Evolutionary conservation across 2,797 vertebrate genomes (phyloP).

Genomic region (Thripadectes ignobilis): DNA sequence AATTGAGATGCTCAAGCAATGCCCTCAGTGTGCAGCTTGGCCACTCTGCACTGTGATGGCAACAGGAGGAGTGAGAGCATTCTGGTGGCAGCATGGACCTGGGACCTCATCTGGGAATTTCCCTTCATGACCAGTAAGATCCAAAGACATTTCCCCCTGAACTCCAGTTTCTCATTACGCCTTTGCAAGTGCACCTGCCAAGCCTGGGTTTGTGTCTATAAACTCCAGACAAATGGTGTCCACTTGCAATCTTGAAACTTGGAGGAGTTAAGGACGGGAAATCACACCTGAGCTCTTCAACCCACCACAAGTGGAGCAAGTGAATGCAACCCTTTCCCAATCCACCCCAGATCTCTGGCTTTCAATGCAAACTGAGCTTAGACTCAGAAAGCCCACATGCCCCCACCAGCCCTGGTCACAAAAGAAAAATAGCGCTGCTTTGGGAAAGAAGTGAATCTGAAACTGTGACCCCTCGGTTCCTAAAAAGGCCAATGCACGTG

Average conservation of each 20-base stretch:
- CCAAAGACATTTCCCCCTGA: neutral
- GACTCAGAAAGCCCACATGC: neutral
- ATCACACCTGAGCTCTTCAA: neutral
- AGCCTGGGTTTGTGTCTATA: neutral
- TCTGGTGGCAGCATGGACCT: rapidly evolving
- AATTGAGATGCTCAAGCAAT: neutral
- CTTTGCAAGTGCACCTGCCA: neutral
- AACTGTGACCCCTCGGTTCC: conserved; percentile 25
- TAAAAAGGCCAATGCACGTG: conserved; percentile 57
- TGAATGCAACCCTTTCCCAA: neutral
- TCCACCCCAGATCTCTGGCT: neutral
- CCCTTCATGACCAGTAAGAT: neutral
- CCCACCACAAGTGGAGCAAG: neutral
- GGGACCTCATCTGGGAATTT: neutral
- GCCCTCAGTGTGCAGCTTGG: neutral
- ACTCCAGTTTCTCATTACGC: neutral
- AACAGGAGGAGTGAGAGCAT: neutral
- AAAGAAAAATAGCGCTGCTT: conserved; percentile 39
- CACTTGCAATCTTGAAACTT: neutral
- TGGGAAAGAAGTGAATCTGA: conserved; percentile 56
- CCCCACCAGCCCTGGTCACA: neutral
- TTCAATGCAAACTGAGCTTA: neutral
- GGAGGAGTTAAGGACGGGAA: neutral
- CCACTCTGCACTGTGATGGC: rapidly evolving
- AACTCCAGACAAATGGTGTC: neutral